Evolutionary conservation across 2,888 invertebrate genomes (phyloP).

Genomic region (Campoplex nolae): DNA sequence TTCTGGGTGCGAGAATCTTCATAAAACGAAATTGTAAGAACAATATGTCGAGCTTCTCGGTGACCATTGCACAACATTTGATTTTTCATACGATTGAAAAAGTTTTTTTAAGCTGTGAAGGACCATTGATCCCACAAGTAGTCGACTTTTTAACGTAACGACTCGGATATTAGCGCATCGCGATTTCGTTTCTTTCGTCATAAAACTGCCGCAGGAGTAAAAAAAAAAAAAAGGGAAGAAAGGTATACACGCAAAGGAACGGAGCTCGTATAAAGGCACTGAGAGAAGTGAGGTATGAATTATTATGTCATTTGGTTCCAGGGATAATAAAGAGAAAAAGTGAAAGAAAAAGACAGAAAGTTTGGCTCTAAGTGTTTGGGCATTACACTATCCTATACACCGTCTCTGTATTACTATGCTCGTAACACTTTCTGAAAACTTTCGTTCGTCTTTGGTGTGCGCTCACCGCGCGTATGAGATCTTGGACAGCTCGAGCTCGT

Average conservation of each 20-base stretch:
- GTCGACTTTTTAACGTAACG: constrained; percentile 27
- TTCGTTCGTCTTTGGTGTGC: constrained; percentile 56
- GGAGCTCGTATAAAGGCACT: constrained; percentile 6
- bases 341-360: constrained; percentile 17
- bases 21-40: background rate
- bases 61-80: background rate
- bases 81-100: constrained; percentile 9
- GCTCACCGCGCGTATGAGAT: constrained; percentile 57
- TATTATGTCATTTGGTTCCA: constrained; percentile 64
- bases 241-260: background rate
- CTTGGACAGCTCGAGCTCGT: constrained; percentile 49
- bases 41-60: background rate
- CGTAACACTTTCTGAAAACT: constrained; percentile 71
- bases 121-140: constrained; percentile 13
- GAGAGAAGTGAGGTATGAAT: constrained; percentile 47
- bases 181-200: constrained; percentile 51
- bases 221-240: constrained; percentile 18
- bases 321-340: constrained; percentile 25
- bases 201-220: constrained; percentile 4
- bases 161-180: constrained; percentile 35
- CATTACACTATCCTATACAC: constrained; percentile 28
- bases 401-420: constrained; percentile 27
- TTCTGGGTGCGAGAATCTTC: background rate
- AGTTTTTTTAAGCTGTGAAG: background rate
- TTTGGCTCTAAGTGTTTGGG: constrained; percentile 65